Evolutionary conservation across 2,113 vertebrate genomes (phyloP), one percentile per base, ranked within the genome.

Genomic region (Dasyurus viverrinus): DNA sequence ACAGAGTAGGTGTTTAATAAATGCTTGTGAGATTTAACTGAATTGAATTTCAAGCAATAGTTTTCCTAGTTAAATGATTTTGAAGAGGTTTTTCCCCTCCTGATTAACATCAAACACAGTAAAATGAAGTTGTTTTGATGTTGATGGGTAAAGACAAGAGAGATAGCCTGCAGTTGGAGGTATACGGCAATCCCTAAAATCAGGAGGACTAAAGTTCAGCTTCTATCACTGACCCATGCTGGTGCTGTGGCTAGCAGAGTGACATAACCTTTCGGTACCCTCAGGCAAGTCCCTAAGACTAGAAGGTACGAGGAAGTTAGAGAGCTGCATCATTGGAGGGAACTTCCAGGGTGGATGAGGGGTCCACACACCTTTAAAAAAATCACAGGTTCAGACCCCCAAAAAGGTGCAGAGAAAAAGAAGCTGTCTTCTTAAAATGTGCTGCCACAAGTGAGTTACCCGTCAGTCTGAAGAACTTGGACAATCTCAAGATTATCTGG

Each of bases 351-450:
- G 36, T 84, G 16, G 36, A 16, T 22, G 36, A 84, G 36, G 36
- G 68, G 16, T n/a, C 36, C 14, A 42, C 6, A 22, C 16, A 68
- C 60, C 50, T 52, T 10, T n/a, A 30, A 36, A n/a, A 54, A 68
- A n/a, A 36, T 68, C 60, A n/a, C n/a, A n/a, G 68, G 68, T 16
- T 76, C 6, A 16, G 36, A 19, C 4, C 68, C 36, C 68, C 36
- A 91, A 68, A 46, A 30, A 68, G 50, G 22, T 22, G 53, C 36
- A 84, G 22, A 10, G 22, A 89, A 53, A 50, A 92, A 91, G 53
- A 91, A 95, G 96, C 91, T 94, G 96, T 96, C 95, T 97, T 97
- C 97, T 97, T 97, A 46, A 97, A 97, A 97, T 97, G 97, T 97
- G 96, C 97, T 95, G 97, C 97, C 95, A 97, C 95, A 76, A 97